Conservation (phyloP, 2,888 invertebrate species). For the Caenorhabditis panamensis region DNA sequence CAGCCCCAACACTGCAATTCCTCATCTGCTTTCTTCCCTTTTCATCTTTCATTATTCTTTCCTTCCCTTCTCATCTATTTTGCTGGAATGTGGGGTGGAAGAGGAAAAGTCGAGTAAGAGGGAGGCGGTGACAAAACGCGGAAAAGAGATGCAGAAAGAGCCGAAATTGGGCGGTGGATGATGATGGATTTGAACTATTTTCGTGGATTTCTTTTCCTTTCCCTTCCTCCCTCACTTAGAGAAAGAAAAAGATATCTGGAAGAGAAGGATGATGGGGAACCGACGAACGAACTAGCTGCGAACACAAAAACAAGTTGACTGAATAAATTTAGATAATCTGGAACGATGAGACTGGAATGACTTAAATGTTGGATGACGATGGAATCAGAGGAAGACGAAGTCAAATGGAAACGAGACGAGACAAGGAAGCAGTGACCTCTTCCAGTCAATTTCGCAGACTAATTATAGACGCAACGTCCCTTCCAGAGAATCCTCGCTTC, state of each 20-base stretch:
- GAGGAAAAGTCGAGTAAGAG: slow-evolving; percentile 13
- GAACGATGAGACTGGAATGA: slow-evolving; percentile 1
- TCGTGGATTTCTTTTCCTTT: slow-evolving; percentile 41
- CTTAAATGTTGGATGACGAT: slow-evolving; percentile 22
- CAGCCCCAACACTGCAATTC: slow-evolving; percentile 24
- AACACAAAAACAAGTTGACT: slow-evolving; percentile 39
- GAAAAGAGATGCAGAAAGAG: slow-evolving; percentile 15
- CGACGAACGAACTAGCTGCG: no score
- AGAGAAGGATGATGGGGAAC: slow-evolving; percentile 30
- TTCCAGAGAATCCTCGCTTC: not conserved
- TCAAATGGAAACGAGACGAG: not conserved
- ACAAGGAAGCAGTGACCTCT: slow-evolving; percentile 20
- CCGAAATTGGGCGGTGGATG: slow-evolving; percentile 40
- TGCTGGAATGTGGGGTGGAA: slow-evolving; percentile 14
- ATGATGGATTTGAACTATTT: slow-evolving; percentile 61
- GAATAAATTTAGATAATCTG: slow-evolving; percentile 58
- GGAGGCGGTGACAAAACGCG: not conserved
- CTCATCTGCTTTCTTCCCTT: slow-evolving; percentile 12
- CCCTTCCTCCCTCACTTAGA: slow-evolving; percentile 6
- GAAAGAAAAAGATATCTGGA: slow-evolving; percentile 45
- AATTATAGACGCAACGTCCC: slow-evolving; percentile 30
- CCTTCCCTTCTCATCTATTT: slow-evolving; percentile 39
- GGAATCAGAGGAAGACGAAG: slow-evolving; percentile 6
- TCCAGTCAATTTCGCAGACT: slow-evolving; percentile 48
- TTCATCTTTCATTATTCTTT: not conserved